phyloP scores from a whole-genome alignment of 1,140 invertebrate genomes.

The Liolophura sinensis region DNA sequence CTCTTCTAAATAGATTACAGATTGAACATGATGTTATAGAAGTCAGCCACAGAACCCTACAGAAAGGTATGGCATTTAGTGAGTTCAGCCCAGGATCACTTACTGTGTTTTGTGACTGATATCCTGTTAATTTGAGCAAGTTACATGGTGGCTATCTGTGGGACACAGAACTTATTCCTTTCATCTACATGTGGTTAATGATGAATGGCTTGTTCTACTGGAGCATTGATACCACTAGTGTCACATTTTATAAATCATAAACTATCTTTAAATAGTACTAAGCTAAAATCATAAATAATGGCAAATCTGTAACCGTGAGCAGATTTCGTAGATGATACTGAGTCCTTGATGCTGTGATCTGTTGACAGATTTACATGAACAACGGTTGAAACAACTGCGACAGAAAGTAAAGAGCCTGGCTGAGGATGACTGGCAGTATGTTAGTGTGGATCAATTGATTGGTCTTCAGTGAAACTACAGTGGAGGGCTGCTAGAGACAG shows the following conservation, averaged over 20 bases:
- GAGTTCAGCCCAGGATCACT: too few species aligned
- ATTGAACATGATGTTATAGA: constrained; percentile 23
- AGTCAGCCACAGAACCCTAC: constrained; percentile 8
- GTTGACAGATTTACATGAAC: constrained; percentile 33
- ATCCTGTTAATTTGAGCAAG: too few species aligned
- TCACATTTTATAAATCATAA: too few species aligned
- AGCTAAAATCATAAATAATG: too few species aligned
- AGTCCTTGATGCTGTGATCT: not conserved
- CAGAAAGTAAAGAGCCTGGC: constrained; percentile 24
- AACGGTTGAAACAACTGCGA: constrained; percentile 30
- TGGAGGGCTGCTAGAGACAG: not conserved
- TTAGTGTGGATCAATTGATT: constrained; percentile 32
- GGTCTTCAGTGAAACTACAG: constrained; percentile 24
- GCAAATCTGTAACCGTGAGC: not conserved
- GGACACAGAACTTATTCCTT: too few species aligned
- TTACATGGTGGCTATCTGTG: too few species aligned
- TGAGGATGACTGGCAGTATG: constrained; percentile 39
- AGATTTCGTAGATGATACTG: not conserved
- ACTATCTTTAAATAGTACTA: too few species aligned
- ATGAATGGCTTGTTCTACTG: too few species aligned
- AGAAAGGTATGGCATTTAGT: constrained; percentile 5
- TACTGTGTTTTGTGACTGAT: too few species aligned
- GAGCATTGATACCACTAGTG: too few species aligned
- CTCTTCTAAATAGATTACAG: constrained; percentile 22
- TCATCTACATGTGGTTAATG: too few species aligned